These are phyloP conservation scores for Toxotes lorentzi DNA, from an alignment of 2,797 vertebrate genomes.

Conservation along the genomic window DNA sequence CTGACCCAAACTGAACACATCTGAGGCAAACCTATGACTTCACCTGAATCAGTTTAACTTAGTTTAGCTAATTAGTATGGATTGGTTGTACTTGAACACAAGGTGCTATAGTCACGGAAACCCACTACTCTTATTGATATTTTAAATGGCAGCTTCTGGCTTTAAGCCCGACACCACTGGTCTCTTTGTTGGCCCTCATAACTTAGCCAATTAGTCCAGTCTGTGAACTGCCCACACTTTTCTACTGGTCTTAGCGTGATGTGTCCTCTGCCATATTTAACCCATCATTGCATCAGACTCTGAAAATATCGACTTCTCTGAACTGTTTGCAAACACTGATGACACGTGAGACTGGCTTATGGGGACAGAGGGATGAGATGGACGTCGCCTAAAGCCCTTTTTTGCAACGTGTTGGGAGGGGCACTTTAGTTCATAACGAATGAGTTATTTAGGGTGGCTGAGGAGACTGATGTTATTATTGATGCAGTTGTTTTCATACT, in stretches of 20 bases:
- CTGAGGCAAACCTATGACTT: constrained; percentile 27
- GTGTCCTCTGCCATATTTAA: constrained; percentile 58
- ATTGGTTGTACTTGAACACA: constrained; percentile 43
- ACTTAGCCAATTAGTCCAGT: constrained; percentile 46
- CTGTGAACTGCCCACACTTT: constrained; percentile 31
- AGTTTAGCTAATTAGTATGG: constrained; percentile 50
- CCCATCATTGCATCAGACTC: constrained; percentile 49
- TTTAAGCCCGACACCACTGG: constrained; percentile 25
- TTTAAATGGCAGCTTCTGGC: constrained; percentile 45
- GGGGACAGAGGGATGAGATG: constrained; percentile 36
- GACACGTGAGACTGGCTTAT: constrained; percentile 62
- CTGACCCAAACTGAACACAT: constrained; percentile 27
- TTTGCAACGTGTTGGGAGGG: constrained; percentile 26
- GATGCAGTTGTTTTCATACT: neutral
- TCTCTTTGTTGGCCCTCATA: constrained; percentile 52
- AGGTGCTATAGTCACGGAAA: constrained; percentile 51
- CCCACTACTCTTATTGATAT: constrained; percentile 51
- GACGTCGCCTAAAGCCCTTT: constrained; percentile 56
- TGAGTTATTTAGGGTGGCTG: constrained; percentile 15
- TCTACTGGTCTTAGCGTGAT: constrained; percentile 36
- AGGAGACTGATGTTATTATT: neutral
- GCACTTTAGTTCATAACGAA: constrained; percentile 49
- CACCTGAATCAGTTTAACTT: constrained; percentile 46
- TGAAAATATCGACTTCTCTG: constrained; percentile 67
- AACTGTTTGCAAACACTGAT: constrained; percentile 81